Percentiles rank a stretch among this genome's conserved stretches.
Conservation (phyloP, 2,113 vertebrate species). For the Saimiri boliviensis region DNA sequence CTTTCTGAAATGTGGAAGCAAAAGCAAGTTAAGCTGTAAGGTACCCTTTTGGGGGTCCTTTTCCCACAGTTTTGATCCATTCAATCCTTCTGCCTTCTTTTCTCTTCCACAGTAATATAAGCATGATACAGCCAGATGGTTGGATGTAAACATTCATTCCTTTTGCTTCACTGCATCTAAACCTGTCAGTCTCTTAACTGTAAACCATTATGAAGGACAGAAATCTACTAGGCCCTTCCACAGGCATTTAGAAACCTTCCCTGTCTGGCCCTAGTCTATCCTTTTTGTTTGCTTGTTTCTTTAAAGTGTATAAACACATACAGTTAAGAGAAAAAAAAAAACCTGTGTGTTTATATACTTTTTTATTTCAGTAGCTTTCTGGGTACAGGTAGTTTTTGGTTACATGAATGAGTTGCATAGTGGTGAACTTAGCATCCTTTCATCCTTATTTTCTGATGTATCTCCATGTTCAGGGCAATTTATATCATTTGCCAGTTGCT, state of each 20-base stretch:
- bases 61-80: neutral
- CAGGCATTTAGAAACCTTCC: neutral
- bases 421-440: neutral
- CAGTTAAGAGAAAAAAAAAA: too few relatives aligned
- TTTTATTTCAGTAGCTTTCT: too few relatives aligned
- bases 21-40: neutral
- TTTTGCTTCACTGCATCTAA: neutral
- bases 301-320: too few relatives aligned
- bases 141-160: neutral
- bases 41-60: neutral
- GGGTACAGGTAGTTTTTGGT: too few relatives aligned
- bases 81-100: neutral
- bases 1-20: neutral
- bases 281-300: fast-evolving
- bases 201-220: neutral
- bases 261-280: neutral
- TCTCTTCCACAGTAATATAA: neutral
- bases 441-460: neutral
- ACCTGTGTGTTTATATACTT: too few relatives aligned
- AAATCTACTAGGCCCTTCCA: neutral
- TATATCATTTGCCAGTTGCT: neutral
- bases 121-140: neutral
- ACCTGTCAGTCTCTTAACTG: neutral
- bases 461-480: neutral
- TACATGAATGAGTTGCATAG: too few relatives aligned